A percentile compares a stretch with the other conserved stretches of the same genome.
Evolutionary conservation across 2,797 vertebrate species (phyloP).

Genomic region (Atherinosoma microstoma): DNA sequence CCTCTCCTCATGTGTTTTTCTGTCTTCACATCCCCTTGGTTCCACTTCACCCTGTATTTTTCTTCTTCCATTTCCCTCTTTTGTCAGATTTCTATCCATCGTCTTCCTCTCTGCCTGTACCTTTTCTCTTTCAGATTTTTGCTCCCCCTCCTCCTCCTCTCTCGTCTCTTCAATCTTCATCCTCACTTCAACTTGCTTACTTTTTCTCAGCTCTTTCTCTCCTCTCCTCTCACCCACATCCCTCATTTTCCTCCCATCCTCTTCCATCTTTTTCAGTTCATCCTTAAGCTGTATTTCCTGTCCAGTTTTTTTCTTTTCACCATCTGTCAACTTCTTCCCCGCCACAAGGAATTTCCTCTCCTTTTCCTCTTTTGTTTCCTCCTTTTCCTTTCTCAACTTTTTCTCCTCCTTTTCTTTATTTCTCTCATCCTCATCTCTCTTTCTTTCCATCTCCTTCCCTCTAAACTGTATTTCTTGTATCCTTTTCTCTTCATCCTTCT

Average conservation of each 20-base stretch:
- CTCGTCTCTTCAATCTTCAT: neutral
- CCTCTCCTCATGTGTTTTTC: neutral
- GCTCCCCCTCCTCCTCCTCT: neutral
- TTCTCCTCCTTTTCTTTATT: neutral
- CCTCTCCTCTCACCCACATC: neutral
- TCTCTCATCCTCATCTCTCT: neutral
- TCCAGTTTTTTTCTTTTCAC: constrained; percentile 1
- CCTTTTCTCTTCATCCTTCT: neutral
- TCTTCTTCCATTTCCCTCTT: neutral
- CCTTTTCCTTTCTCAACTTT: neutral
- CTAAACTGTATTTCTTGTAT: neutral
- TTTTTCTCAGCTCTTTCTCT: neutral
- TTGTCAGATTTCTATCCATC: neutral
- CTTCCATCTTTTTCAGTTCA: neutral
- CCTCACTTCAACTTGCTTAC: neutral
- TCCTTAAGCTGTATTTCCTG: neutral
- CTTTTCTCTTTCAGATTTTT: neutral
- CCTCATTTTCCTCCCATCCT: neutral
- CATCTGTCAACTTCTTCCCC: neutral
- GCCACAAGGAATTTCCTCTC: neutral
- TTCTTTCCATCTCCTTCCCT: constrained; percentile 6
- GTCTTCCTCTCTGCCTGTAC: neutral
- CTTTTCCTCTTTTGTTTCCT: neutral
- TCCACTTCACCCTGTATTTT: neutral
- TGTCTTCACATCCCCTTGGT: neutral